Evolutionary conservation across 2,888 invertebrate species (phyloP).

Genomic region (Limnephilus auricula): DNA sequence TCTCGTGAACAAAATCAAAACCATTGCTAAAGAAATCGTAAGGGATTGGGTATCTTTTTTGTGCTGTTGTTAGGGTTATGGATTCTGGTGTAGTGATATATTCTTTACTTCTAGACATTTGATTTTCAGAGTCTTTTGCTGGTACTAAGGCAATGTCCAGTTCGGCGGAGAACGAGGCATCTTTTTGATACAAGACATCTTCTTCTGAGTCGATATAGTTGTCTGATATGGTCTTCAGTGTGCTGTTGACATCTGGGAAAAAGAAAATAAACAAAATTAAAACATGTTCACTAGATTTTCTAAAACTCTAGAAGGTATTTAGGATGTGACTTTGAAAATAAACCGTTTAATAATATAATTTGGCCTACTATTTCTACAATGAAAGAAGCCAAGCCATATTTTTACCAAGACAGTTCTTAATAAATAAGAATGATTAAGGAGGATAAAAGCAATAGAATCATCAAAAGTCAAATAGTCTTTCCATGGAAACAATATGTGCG

Average conservation of each 20-base stretch:
- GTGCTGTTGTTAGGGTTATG: conserved; percentile 18
- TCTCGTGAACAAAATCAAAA: conserved; percentile 44
- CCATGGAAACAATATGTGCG: too few relatives aligned
- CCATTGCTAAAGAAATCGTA: conserved; percentile 53
- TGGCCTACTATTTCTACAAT: too few relatives aligned
- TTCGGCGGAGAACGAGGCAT: conserved; percentile 87
- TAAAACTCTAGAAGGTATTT: too few relatives aligned
- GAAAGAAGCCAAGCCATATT: too few relatives aligned
- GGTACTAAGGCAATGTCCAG: conserved; percentile 77
- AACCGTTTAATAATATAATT: too few relatives aligned
- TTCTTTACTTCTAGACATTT: conserved; percentile 35
- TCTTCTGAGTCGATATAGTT: conserved; percentile 77
- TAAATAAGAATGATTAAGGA: too few relatives aligned
- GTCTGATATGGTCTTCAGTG: conserved; percentile 78
- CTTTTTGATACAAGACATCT: conserved; percentile 87
- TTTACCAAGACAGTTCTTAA: too few relatives aligned
- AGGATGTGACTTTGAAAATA: too few relatives aligned
- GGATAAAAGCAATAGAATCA: too few relatives aligned
- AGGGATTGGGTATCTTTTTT: conserved; percentile 38
- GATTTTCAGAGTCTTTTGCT: conserved; percentile 66
- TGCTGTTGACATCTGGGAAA: conserved; percentile 86
- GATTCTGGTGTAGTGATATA: conserved; percentile 10
- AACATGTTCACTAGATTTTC: not conserved
- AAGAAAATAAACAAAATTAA: conserved; percentile 53
- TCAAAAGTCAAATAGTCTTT: too few relatives aligned